phyloP scores from a whole-genome alignment of 2,113 vertebrate genomes.

The Buteo buteo region DNA sequence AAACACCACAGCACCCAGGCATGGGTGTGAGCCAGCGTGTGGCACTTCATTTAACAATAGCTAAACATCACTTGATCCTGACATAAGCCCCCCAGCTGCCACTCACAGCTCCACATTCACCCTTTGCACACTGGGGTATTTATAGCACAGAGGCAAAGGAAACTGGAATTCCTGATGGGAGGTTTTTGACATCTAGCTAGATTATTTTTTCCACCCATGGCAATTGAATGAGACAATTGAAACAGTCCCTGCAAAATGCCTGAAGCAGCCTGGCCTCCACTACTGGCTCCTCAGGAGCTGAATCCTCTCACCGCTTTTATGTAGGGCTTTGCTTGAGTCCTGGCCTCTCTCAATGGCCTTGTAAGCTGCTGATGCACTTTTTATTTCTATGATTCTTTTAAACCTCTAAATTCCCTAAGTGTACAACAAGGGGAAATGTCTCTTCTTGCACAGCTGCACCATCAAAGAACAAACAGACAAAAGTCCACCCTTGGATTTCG shows the following conservation, averaged over 20 bases:
- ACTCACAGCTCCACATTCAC: slow-evolving; percentile 7
- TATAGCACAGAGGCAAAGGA: slow-evolving; percentile 48
- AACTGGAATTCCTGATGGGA: slow-evolving; percentile 40
- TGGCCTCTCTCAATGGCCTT: background rate
- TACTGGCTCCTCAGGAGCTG: background rate
- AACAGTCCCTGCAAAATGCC: background rate
- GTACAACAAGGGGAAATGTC: background rate
- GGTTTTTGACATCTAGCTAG: background rate
- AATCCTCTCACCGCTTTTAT: background rate
- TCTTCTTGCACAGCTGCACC: background rate
- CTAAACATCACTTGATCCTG: background rate
- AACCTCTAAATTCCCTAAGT: background rate
- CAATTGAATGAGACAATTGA: background rate
- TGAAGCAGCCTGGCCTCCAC: background rate
- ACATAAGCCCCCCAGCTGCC: slow-evolving; percentile 44
- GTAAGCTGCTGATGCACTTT: background rate
- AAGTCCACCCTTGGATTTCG: background rate
- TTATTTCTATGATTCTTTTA: background rate
- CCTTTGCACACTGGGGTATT: slow-evolving; percentile 43
- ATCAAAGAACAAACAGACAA: background rate
- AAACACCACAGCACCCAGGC: background rate
- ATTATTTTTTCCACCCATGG: slow-evolving; percentile 4
- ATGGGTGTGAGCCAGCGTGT: background rate
- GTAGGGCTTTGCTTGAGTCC: background rate
- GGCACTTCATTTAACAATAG: slow-evolving; percentile 52